These are phyloP conservation scores for Campopleginae sp. DNA, from an alignment of 2,888 invertebrate species.

Conservation along the genomic window DNA sequence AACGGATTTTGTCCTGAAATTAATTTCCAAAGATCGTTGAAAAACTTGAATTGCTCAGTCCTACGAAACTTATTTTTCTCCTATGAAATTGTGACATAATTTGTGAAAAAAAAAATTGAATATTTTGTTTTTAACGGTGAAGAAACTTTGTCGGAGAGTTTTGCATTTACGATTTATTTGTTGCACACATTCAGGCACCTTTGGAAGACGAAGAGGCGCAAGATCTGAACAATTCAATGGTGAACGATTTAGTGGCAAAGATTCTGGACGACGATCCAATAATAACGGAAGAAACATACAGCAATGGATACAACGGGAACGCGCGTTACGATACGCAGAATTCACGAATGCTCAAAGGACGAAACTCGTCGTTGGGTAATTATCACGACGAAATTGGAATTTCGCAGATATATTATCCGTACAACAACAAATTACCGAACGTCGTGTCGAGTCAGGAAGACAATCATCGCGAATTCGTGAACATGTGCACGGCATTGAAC, in stretches of 20 bases:
- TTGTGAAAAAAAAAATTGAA: neutral
- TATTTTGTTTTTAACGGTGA: neutral
- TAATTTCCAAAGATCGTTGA: neutral
- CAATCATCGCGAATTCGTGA: slow-evolving; percentile 75
- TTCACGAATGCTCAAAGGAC: slow-evolving; percentile 67
- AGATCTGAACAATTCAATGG: slow-evolving; percentile 86
- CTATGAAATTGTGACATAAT: neutral
- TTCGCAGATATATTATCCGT: slow-evolving; percentile 67
- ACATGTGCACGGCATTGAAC: slow-evolving; percentile 76
- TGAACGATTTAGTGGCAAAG: slow-evolving; percentile 88
- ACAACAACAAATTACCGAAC: slow-evolving; percentile 67
- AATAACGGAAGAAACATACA: slow-evolving; percentile 74
- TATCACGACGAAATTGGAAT: slow-evolving; percentile 65
- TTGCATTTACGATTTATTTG: neutral
- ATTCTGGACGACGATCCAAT: slow-evolving; percentile 87
- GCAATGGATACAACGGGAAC: slow-evolving; percentile 77
- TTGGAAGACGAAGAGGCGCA: slow-evolving; percentile 81
- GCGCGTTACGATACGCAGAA: slow-evolving; percentile 57
- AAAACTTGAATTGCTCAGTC: neutral
- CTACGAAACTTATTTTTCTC: neutral
- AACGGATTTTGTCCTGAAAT: neutral
- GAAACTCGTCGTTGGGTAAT: slow-evolving; percentile 60
- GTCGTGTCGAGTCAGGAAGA: slow-evolving; percentile 64
- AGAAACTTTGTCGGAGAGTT: neutral
- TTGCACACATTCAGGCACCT: slow-evolving; percentile 73